phyloP scores from a whole-genome alignment of 2,888 invertebrate species.

The Troides oblongomaculatus region DNA sequence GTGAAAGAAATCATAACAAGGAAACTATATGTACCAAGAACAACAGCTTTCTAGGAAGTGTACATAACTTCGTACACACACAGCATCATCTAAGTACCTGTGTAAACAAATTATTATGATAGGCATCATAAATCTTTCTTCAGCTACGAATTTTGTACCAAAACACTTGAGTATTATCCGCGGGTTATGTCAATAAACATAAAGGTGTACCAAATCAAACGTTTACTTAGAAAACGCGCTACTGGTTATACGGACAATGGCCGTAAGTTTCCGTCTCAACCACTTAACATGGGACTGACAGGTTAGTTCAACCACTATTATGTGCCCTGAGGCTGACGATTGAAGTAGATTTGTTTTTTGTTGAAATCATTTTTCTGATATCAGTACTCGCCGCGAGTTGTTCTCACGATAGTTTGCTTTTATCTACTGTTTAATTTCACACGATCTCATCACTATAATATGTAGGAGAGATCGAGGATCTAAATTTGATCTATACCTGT shows the following conservation, averaged over 20 bases:
- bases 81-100: background rate
- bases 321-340: conserved; percentile 69
- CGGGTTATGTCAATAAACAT: conserved; percentile 65
- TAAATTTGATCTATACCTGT: background rate
- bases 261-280: conserved; percentile 69
- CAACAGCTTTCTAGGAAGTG: background rate
- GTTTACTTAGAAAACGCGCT: conserved; percentile 77
- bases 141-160: conserved; percentile 54
- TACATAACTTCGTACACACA: background rate
- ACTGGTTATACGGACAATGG: conserved; percentile 73
- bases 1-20: background rate
- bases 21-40: background rate
- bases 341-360: conserved; percentile 71
- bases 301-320: conserved; percentile 79
- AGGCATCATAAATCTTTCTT: conserved; percentile 42
- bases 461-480: background rate
- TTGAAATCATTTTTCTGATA: conserved; percentile 57
- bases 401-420: conserved; percentile 63
- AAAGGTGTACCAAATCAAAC: conserved; percentile 64
- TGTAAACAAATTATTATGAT: conserved; percentile 13
- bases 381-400: conserved; percentile 54
- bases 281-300: conserved; percentile 80
- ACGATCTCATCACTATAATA: conserved; percentile 32
- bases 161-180: conserved; percentile 54
- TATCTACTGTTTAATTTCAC: conserved; percentile 42